Evolutionary conservation across 2,797 vertebrate species (phyloP).

Genomic region (Tinamus major): DNA sequence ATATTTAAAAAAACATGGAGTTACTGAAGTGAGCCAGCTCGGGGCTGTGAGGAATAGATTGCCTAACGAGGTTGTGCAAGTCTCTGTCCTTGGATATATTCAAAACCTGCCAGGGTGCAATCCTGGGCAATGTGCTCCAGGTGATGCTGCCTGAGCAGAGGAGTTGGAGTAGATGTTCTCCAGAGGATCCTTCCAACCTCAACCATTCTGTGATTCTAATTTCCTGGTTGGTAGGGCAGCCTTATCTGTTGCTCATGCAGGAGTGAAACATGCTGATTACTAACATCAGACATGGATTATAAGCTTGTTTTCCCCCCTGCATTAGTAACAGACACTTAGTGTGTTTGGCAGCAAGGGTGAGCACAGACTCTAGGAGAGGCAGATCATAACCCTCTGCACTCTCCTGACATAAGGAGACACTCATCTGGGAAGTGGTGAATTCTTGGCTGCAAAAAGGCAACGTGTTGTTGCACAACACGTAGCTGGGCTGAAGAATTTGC

Average conservation of each 20-base stretch:
- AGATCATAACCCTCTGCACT: not conserved
- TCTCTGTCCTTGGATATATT: not conserved
- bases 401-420: not conserved
- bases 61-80: not conserved
- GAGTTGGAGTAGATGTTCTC: not conserved
- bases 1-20: not conserved
- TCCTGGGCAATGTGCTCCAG: not conserved
- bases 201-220: not conserved
- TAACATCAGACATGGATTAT: not conserved
- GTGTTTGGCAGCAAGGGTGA: not conserved
- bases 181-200: not conserved
- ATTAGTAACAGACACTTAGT: not conserved
- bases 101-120: not conserved
- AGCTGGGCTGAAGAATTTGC: not conserved
- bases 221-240: not conserved
- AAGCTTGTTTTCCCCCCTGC: not conserved
- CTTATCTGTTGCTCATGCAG: not conserved
- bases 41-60: not conserved
- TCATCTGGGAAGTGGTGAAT: not conserved
- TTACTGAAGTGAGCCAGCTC: not conserved
- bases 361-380: no score
- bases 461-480: fast-evolving
- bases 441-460: fast-evolving
- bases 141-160: not conserved
- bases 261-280: not conserved